Evolutionary conservation across 2,797 vertebrate genomes (phyloP).

Genomic region (Rhynchotus rufescens): DNA sequence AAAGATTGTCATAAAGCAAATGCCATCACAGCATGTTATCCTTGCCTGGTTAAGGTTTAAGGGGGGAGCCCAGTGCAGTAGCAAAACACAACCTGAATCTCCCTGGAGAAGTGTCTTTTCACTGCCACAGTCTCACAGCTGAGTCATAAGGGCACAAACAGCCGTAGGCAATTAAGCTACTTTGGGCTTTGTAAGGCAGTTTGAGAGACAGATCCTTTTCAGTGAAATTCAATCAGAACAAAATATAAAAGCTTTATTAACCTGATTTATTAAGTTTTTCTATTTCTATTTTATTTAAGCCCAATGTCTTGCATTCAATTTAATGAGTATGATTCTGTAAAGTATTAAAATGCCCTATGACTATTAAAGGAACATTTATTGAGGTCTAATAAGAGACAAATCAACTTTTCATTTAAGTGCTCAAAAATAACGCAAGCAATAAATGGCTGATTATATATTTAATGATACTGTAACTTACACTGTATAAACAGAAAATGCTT

Average conservation of each 20-base stretch:
- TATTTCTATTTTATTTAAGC: slow-evolving; percentile 68
- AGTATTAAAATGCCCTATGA: slow-evolving; percentile 61
- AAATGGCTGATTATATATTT: slow-evolving; percentile 56
- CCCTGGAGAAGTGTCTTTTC: neutral
- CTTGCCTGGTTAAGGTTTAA: neutral
- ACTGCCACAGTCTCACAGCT: neutral
- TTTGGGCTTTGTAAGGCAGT: slow-evolving; percentile 42
- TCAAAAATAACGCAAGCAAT: slow-evolving; percentile 59
- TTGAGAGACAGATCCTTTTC: slow-evolving; percentile 32
- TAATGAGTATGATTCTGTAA: slow-evolving; percentile 59
- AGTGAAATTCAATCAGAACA: slow-evolving; percentile 28
- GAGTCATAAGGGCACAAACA: slow-evolving; percentile 27
- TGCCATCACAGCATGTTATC: neutral
- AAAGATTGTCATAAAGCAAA: neutral
- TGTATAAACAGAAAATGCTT: neutral
- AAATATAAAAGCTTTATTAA: slow-evolving; percentile 50
- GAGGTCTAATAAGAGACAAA: slow-evolving; percentile 68
- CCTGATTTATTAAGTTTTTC: slow-evolving; percentile 65
- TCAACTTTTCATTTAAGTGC: slow-evolving; percentile 59
- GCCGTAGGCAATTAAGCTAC: slow-evolving; percentile 25
- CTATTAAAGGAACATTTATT: slow-evolving; percentile 66
- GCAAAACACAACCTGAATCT: neutral
- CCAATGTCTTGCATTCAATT: slow-evolving; percentile 43
- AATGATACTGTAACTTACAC: slow-evolving; percentile 46
- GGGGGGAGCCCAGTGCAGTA: neutral